phyloP scores from a whole-genome alignment of 2,888 invertebrate genomes.

The Cataglyphis rosenhaueri region DNA sequence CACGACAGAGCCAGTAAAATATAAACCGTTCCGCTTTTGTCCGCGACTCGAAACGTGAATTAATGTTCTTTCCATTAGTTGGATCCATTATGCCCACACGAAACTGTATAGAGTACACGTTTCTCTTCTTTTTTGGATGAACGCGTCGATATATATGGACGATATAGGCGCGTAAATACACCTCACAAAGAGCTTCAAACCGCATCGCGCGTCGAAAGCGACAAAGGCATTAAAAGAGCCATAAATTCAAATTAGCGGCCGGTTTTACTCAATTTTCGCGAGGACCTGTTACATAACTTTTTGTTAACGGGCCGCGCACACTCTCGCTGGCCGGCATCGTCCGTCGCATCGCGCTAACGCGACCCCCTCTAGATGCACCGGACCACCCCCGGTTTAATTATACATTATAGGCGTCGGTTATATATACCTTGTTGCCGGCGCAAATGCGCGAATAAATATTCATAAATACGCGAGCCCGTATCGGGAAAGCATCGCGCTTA shows the following conservation, averaged over 20 bases:
- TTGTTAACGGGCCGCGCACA: constrained; percentile 77
- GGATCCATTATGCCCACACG: constrained; percentile 34
- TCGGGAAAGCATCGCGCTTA: constrained; percentile 57
- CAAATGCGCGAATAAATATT: constrained; percentile 80
- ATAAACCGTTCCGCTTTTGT: constrained; percentile 34
- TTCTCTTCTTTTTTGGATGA: constrained; percentile 42
- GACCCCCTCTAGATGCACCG: constrained; percentile 42
- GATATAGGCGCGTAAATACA: constrained; percentile 32
- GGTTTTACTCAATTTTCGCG: constrained; percentile 80
- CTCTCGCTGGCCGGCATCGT: constrained; percentile 37
- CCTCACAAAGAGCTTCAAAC: constrained; percentile 65
- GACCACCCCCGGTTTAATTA: constrained; percentile 80
- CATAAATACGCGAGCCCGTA: constrained; percentile 76
- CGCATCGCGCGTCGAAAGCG: constrained; percentile 66
- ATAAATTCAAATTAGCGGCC: constrained; percentile 81
- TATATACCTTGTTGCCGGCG: constrained; percentile 66
- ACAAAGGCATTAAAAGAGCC: constrained; percentile 77
- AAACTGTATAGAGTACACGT: constrained; percentile 15
- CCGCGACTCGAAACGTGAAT: constrained; percentile 41
- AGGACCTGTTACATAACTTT: constrained; percentile 84
- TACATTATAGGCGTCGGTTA: constrained; percentile 81
- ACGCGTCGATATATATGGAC: constrained; percentile 31
- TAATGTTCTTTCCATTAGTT: constrained; percentile 48
- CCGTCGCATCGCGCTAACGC: constrained; percentile 43
- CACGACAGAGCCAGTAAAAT: not conserved